Conservation (phyloP, 2,888 invertebrate genomes). For the Mimachlamys varia region DNA sequence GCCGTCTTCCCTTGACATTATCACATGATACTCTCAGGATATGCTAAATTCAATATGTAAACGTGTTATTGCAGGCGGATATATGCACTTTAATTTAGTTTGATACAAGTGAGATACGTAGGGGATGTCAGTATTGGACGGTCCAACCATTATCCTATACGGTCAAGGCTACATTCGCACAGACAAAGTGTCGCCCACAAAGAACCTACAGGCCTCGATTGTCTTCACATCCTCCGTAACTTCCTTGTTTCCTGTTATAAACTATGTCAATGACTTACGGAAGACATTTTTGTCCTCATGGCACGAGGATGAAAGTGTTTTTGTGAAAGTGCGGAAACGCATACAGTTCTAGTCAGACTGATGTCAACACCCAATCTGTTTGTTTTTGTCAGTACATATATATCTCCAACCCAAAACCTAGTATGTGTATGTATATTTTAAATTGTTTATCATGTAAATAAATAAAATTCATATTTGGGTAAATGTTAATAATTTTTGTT, state of each 20-base stretch:
- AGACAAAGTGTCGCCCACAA: slow-evolving; percentile 14
- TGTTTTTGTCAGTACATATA: not conserved
- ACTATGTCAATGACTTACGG: slow-evolving; percentile 36
- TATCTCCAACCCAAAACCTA: not conserved
- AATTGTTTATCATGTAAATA: too few species aligned
- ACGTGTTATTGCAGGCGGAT: slow-evolving; percentile 16
- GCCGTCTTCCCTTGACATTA: not conserved
- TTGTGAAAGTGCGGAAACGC: slow-evolving; percentile 10
- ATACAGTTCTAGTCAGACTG: not conserved
- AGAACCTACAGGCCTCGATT: not conserved
- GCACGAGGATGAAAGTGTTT: slow-evolving; percentile 34
- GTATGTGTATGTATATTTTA: too few species aligned
- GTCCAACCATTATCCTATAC: not conserved
- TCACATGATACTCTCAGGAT: not conserved
- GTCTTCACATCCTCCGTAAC: slow-evolving; percentile 2
- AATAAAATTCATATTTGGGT: too few species aligned
- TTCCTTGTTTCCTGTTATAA: slow-evolving; percentile 31
- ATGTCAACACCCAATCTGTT: slow-evolving; percentile 20
- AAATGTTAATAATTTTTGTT: not conserved
- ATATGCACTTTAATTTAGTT: slow-evolving; percentile 14
- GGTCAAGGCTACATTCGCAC: not conserved
- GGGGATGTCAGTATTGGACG: not conserved
- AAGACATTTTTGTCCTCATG: slow-evolving; percentile 39
- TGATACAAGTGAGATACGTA: slow-evolving; percentile 4
- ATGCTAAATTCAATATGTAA: too few species aligned